Evolutionary conservation across 2,113 vertebrate genomes (phyloP).

Genomic region (Ochotona curzoniae): DNA sequence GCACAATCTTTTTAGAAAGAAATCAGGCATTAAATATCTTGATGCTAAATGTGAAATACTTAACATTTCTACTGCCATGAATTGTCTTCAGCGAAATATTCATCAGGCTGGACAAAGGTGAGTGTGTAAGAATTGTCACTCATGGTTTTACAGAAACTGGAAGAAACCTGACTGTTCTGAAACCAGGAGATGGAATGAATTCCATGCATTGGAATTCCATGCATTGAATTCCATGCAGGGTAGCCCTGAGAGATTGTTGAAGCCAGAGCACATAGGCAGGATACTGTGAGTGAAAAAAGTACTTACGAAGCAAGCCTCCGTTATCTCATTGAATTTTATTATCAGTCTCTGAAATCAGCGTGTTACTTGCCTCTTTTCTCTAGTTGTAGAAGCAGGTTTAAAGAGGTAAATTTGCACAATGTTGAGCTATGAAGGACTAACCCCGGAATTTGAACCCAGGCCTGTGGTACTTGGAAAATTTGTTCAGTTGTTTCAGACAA

Average conservation of each 20-base stretch:
- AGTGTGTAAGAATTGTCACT: background rate
- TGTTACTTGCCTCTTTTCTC: slow-evolving; percentile 2
- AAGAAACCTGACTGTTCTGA: slow-evolving; percentile 12
- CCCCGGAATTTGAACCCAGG: background rate
- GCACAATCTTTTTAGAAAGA: background rate
- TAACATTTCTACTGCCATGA: background rate
- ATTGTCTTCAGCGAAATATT: slow-evolving; percentile 4
- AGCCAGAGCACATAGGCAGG: background rate
- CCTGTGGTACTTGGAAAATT: background rate
- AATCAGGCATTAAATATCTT: background rate
- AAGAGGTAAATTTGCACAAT: background rate
- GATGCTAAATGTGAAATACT: background rate
- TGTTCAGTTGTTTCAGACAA: background rate
- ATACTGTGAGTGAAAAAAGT: background rate
- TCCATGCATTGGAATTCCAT: slow-evolving; percentile 6
- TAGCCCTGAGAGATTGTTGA: slow-evolving; percentile 3
- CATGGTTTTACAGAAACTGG: slow-evolving; percentile 12
- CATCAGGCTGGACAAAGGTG: background rate
- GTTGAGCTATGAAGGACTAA: background rate
- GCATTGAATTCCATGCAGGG: background rate
- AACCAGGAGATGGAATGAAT: background rate
- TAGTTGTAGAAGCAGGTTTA: background rate
- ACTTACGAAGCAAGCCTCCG: background rate
- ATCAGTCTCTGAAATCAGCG: background rate
- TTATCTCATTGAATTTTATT: background rate